A percentile compares a stretch with the other conserved stretches of the same genome.
phyloP scores from a whole-genome alignment of 2,797 vertebrate species.

The Gouania willdenowi region DNA sequence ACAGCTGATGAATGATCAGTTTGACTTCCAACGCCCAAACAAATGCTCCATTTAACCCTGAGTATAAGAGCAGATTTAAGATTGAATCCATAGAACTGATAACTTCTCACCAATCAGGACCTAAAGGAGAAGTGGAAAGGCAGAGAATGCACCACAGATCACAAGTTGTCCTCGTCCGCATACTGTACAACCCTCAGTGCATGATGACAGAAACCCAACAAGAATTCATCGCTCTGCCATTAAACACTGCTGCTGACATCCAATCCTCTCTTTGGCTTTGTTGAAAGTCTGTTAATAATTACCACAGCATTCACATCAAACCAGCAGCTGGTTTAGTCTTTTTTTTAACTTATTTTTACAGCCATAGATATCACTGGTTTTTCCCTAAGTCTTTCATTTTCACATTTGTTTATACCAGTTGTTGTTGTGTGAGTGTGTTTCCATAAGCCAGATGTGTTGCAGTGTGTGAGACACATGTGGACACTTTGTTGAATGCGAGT shows the following conservation, averaged over 20 bases:
- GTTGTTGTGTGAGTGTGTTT: not conserved
- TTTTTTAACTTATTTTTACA: not conserved
- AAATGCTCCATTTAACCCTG: not conserved
- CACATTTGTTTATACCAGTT: not conserved
- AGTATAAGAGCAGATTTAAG: constrained; percentile 4
- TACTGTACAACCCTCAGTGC: constrained; percentile 13
- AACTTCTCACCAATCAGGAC: constrained; percentile 8
- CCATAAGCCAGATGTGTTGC: not conserved
- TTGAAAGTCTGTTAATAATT: not conserved
- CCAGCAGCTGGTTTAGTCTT: not conserved
- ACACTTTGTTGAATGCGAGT: constrained; percentile 63
- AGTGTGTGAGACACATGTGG: constrained; percentile 2
- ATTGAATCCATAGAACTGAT: not conserved
- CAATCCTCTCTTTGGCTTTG: constrained; percentile 1
- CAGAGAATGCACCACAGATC: not conserved
- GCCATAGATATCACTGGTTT: not conserved
- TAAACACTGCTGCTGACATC: not conserved
- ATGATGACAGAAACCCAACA: constrained; percentile 1
- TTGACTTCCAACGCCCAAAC: constrained; percentile 5
- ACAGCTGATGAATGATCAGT: not conserved
- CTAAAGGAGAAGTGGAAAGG: not conserved
- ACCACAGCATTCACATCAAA: not conserved
- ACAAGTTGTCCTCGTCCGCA: constrained; percentile 12
- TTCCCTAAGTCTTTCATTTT: too few relatives aligned
- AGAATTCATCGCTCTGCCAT: constrained; percentile 8